Conservation (phyloP, 2,797 vertebrate species). For the Lacerta agilis region DNA sequence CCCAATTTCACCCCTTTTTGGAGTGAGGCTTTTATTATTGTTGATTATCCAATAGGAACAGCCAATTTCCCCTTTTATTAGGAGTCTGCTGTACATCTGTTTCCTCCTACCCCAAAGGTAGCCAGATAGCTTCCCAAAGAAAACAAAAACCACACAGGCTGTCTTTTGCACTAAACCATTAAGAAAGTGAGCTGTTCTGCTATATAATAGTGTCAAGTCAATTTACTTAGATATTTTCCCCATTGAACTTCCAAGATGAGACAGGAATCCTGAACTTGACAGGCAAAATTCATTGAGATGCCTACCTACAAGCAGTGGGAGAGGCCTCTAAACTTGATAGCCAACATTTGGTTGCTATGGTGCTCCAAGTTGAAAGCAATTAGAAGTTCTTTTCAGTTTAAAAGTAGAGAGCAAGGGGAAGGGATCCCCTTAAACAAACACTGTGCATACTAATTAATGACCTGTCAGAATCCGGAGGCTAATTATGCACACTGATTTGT, state of each 20-base stretch:
- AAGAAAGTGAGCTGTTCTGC: not conserved
- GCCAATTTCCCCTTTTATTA: not conserved
- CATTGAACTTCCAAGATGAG: not conserved
- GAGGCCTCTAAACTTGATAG: not conserved
- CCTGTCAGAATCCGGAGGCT: conserved; percentile 29
- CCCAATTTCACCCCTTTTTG: not conserved
- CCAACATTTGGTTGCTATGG: conserved; percentile 44
- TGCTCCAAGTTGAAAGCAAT: conserved; percentile 60
- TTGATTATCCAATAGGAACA: not conserved
- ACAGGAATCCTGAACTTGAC: not conserved
- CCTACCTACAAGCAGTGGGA: not conserved
- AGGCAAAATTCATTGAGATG: conserved; percentile 13
- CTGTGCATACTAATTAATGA: conserved; percentile 41
- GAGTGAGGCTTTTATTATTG: not conserved
- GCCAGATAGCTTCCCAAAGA: not conserved
- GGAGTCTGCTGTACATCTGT: not conserved
- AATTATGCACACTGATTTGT: conserved; percentile 56
- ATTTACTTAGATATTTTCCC: not conserved
- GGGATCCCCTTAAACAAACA: conserved; percentile 59
- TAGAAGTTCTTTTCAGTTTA: conserved; percentile 38
- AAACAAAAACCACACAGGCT: not conserved
- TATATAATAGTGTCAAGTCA: not conserved
- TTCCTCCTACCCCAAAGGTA: not conserved
- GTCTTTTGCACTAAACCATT: not conserved
- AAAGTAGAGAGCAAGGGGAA: conserved; percentile 57